Conservation (phyloP, 2,888 invertebrate genomes). For the Frankliniella intonsa region DNA sequence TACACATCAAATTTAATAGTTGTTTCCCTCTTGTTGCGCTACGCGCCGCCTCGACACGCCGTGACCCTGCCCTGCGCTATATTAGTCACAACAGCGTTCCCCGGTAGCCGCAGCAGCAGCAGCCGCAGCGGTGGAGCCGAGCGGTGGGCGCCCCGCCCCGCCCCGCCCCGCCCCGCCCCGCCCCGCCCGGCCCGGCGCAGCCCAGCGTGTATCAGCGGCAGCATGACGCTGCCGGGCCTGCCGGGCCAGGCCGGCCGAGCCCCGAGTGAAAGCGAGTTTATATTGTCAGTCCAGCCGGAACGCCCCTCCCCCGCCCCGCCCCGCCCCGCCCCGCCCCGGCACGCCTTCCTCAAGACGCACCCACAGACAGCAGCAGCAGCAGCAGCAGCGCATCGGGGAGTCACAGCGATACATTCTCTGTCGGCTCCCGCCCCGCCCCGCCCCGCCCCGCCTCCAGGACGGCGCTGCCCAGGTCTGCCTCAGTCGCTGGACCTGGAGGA, state of each 20-base stretch:
- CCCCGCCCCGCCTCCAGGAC: no score
- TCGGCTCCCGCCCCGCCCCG: no score
- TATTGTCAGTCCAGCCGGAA: conserved; percentile 1
- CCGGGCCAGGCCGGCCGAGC: neutral
- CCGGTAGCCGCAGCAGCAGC: neutral
- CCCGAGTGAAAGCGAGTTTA: conserved; percentile 7
- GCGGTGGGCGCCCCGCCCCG: neutral
- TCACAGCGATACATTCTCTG: no score
- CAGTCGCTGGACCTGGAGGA: no score
- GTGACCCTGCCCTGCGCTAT: neutral
- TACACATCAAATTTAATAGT: no score
- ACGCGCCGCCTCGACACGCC: neutral
- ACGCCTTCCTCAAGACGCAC: neutral
- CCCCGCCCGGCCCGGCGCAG: neutral
- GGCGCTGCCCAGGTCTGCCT: no score
- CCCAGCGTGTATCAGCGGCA: neutral
- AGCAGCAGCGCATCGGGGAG: no score
- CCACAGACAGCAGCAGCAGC: no score
- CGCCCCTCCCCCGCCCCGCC: neutral
- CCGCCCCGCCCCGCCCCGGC: neutral
- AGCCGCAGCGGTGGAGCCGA: neutral
- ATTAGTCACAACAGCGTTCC: neutral
- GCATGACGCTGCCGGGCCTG: neutral
- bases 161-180: neutral
- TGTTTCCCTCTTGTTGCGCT: neutral